These are phyloP conservation scores for Timema podura DNA, from an alignment of 2,888 invertebrate genomes.

Conservation along the genomic window DNA sequence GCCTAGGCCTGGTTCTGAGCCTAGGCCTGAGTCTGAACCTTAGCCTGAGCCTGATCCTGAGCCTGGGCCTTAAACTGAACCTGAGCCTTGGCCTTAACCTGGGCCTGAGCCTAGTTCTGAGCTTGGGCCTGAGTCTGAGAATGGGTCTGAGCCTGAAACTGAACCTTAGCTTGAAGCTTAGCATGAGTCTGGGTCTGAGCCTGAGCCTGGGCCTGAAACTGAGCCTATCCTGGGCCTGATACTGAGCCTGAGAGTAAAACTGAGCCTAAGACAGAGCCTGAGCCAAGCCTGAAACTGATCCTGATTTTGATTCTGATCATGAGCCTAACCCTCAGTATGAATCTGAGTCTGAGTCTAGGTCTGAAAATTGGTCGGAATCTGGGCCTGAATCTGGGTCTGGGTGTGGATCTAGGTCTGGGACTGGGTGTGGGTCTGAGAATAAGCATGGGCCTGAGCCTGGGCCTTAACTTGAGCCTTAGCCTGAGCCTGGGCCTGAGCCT, in stretches of 20 bases:
- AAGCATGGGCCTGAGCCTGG: background rate
- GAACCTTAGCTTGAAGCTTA: background rate
- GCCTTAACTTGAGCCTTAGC: background rate
- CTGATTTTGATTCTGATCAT: background rate
- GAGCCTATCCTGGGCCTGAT: background rate
- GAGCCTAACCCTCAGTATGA: background rate
- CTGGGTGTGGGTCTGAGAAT: conserved; percentile 33
- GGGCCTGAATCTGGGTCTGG: conserved; percentile 13
- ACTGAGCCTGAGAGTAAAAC: background rate
- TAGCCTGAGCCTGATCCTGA: background rate
- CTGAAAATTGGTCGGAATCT: conserved; percentile 28
- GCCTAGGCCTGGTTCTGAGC: conserved; percentile 7
- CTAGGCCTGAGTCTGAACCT: background rate
- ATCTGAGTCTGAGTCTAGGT: conserved; percentile 28
- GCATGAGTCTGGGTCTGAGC: background rate
- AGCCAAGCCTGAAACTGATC: background rate
- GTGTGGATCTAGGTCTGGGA: conserved; percentile 32
- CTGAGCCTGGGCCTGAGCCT: conserved; percentile 16
- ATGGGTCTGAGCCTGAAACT: background rate
- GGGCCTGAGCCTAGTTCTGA: background rate
- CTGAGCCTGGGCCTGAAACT: background rate
- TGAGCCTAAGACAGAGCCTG: background rate
- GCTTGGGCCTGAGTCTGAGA: background rate
- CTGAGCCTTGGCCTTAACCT: background rate
- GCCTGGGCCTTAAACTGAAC: background rate